Percentiles rank a stretch among this genome's conserved stretches.
Evolutionary conservation across 1,140 invertebrate species (phyloP).

Genomic region (Dinoponera quadriceps): DNA sequence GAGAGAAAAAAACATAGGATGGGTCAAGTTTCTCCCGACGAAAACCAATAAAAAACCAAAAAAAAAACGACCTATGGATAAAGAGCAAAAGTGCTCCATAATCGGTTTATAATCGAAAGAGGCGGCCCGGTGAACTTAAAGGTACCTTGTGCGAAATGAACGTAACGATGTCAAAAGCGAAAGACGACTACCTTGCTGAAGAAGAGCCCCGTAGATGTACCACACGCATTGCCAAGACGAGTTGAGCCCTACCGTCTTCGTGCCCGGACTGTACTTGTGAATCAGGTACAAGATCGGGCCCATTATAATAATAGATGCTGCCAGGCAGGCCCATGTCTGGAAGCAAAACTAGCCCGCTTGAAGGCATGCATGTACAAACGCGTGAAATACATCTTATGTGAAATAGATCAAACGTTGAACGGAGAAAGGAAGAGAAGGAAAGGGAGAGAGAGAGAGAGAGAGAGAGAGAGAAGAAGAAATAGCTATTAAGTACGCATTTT

Average conservation of each 20-base stretch:
- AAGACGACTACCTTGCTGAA: conserved; percentile 92
- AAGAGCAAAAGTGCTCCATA: neutral
- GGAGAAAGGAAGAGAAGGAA: neutral
- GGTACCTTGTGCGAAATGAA: neutral
- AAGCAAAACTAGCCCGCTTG: conserved; percentile 61
- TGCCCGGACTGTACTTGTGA: conserved; percentile 89
- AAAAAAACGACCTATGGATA: neutral
- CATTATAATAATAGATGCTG: conserved; percentile 90
- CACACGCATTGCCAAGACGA: conserved; percentile 90
- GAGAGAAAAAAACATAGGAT: neutral
- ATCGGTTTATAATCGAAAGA: neutral
- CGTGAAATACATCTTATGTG: conserved; percentile 1
- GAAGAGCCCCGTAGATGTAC: conserved; percentile 95
- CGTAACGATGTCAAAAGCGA: neutral
- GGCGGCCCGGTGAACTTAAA: too few species aligned
- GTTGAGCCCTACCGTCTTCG: conserved; percentile 69
- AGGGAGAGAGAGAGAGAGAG: too few species aligned
- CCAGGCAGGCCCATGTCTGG: conserved; percentile 93
- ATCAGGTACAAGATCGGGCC: conserved; percentile 92
- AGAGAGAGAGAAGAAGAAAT: too few species aligned
- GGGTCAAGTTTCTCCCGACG: neutral
- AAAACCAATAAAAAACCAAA: neutral
- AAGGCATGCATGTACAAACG: conserved; percentile 16
- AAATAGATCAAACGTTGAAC: conserved; percentile 5
- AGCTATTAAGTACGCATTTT: neutral